Evolutionary conservation across 2,888 invertebrate species (phyloP).

Genomic region (Drosophila neonasuta): DNA sequence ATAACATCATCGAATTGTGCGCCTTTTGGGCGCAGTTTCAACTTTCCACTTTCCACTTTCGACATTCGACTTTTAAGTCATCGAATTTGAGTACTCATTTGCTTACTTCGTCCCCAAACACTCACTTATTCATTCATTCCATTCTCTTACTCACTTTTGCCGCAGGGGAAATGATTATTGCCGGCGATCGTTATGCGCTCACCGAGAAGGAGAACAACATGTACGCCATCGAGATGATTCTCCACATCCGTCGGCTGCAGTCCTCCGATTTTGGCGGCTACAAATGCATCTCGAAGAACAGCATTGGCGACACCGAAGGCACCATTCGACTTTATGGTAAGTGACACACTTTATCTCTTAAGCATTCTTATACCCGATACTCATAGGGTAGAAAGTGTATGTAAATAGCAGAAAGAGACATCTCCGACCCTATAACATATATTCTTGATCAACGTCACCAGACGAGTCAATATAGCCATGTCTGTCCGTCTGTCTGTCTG

Average conservation of each 20-base stretch:
- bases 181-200: slow-evolving; percentile 92
- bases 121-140: neutral
- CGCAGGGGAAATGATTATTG: slow-evolving; percentile 94
- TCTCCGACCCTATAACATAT: no score
- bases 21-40: neutral
- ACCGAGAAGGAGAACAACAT: slow-evolving; percentile 90
- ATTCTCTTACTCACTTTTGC: neutral
- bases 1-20: slow-evolving; percentile 31
- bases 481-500: no score
- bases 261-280: slow-evolving; percentile 92
- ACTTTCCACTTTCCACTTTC: no score
- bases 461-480: no score
- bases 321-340: slow-evolving; percentile 94
- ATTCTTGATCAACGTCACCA: no score
- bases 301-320: slow-evolving; percentile 94
- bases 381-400: no score
- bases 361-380: no score
- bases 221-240: slow-evolving; percentile 92
- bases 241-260: slow-evolving; percentile 89
- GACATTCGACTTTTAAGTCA: no score
- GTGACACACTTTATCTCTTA: slow-evolving; percentile 70
- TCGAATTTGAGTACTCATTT: neutral
- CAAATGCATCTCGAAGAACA: slow-evolving; percentile 96
- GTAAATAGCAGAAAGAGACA: no score
- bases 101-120: neutral